These are phyloP conservation scores for Anthophora plumipes DNA, from an alignment of 2,888 invertebrate species.

Conservation along the genomic window DNA sequence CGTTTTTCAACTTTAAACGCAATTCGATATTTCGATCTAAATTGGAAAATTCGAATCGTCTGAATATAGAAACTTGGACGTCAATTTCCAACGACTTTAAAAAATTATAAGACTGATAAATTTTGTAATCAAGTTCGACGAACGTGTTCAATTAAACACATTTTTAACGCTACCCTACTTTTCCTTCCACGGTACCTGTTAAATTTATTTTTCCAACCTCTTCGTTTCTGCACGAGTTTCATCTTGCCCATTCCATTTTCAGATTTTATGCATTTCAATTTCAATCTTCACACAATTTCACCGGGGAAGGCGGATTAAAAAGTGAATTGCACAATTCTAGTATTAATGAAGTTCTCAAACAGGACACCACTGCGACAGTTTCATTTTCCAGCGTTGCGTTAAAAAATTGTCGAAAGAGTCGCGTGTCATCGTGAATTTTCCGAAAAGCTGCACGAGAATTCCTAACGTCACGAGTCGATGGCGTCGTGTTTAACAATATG, in stretches of 20 bases:
- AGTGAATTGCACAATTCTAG: neutral
- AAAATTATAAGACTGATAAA: too few species aligned
- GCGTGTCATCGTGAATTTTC: constrained; percentile 41
- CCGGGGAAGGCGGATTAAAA: neutral
- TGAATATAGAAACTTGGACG: too few species aligned
- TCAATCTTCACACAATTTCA: neutral
- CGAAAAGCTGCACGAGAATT: constrained; percentile 25
- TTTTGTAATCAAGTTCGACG: too few species aligned
- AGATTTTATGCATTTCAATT: neutral
- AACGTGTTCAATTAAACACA: too few species aligned
- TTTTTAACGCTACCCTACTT: too few species aligned
- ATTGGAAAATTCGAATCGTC: too few species aligned
- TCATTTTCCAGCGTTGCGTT: constrained; percentile 9
- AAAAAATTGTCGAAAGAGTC: constrained; percentile 21
- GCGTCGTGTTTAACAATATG: constrained; percentile 35
- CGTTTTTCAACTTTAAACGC: too few species aligned
- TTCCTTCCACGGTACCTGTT: neutral
- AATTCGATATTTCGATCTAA: neutral
- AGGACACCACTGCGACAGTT: neutral
- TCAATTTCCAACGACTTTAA: too few species aligned
- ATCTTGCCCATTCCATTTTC: neutral
- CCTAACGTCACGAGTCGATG: constrained; percentile 21
- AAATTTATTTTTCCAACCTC: neutral
- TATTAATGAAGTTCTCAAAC: too few species aligned
- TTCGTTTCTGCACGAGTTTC: neutral